Evolutionary conservation across 2,113 vertebrate genomes (phyloP).

Genomic region (Dissostichus mawsoni): DNA sequence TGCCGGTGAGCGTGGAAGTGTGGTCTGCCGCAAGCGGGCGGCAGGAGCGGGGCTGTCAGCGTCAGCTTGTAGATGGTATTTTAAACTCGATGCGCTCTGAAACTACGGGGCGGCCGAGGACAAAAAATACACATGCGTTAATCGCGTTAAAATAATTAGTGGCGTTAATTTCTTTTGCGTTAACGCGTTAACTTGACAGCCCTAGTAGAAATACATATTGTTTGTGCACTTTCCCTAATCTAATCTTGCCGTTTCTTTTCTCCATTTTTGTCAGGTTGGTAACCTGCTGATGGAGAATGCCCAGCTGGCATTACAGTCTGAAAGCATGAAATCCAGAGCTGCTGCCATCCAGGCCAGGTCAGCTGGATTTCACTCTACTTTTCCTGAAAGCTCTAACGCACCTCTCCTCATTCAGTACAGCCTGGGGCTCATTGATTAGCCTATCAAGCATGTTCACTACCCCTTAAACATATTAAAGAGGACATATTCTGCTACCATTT

Average conservation of each 20-base stretch:
- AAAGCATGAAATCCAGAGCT: slow-evolving; percentile 74
- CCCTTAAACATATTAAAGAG: not conserved
- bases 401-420: not conserved
- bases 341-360: slow-evolving; percentile 79
- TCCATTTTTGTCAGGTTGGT: slow-evolving; percentile 74
- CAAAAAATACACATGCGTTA: too few species aligned
- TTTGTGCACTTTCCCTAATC: not conserved
- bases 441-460: not conserved
- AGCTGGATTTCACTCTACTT: slow-evolving; percentile 38
- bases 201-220: too few species aligned
- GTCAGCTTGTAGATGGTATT: too few species aligned
- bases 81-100: too few species aligned
- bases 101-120: too few species aligned
- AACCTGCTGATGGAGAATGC: slow-evolving; percentile 79
- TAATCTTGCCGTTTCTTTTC: slow-evolving; percentile 5
- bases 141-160: too few species aligned
- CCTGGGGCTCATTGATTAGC: not conserved
- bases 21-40: too few species aligned
- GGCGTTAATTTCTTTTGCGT: too few species aligned
- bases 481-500: too few species aligned
- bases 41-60: too few species aligned
- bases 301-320: slow-evolving; percentile 76
- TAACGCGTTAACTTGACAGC: too few species aligned
- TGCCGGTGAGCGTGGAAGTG: too few species aligned
- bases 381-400: slow-evolving; percentile 20